phyloP scores from a whole-genome alignment of 2,888 invertebrate genomes.

The Drosophila ustulata region DNA sequence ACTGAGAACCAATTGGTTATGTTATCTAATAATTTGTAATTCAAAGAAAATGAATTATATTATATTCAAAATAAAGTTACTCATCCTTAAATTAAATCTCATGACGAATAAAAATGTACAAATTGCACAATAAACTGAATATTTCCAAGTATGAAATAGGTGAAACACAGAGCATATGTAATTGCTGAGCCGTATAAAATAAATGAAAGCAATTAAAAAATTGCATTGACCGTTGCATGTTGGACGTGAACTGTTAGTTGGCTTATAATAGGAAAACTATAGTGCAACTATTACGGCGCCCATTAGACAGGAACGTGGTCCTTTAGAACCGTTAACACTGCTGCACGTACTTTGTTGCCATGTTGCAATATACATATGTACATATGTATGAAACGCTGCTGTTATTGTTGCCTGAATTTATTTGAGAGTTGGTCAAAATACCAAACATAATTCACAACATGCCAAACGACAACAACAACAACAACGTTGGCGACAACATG shows the following conservation, averaged over 20 bases:
- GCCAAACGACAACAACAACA: conserved; percentile 66
- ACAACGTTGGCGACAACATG: conserved; percentile 68
- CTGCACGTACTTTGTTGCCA: neutral
- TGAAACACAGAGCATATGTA: neutral
- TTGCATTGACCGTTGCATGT: conserved; percentile 59
- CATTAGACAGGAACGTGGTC: conserved; percentile 27
- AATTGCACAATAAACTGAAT: neutral
- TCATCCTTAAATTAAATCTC: too few relatives aligned
- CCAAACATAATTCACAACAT: conserved; percentile 81
- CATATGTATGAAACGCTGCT: conserved; percentile 15
- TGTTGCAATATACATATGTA: neutral
- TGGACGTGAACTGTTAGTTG: conserved; percentile 23
- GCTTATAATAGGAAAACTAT: conserved; percentile 53
- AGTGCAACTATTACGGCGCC: conserved; percentile 15
- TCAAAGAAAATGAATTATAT: too few relatives aligned
- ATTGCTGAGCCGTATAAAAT: conserved; percentile 2
- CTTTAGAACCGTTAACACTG: conserved; percentile 23
- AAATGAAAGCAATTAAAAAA: conserved; percentile 48
- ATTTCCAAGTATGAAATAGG: neutral
- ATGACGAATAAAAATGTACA: neutral
- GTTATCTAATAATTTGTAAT: too few relatives aligned
- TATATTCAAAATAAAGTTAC: too few relatives aligned
- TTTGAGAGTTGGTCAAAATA: conserved; percentile 70
- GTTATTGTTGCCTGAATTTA: conserved; percentile 45
- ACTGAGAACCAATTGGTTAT: too few relatives aligned